Percentiles rank a stretch among this genome's conserved stretches.
Evolutionary conservation across 2,888 invertebrate genomes (phyloP).

Genomic region (Netelia fuscicornis): DNA sequence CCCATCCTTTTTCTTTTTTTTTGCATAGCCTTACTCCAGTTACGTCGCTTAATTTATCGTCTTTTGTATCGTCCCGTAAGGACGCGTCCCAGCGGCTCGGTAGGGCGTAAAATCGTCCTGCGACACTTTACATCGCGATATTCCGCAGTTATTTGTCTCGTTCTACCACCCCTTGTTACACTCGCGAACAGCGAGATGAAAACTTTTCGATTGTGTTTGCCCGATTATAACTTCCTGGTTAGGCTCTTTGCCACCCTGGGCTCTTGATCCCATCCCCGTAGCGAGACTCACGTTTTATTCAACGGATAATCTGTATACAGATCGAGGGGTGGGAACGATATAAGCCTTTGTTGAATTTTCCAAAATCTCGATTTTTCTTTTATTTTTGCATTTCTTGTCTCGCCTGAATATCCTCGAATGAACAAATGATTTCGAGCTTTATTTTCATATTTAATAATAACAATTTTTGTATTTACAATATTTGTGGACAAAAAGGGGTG

Average conservation of each 20-base stretch:
- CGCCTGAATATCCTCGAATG: too few species aligned
- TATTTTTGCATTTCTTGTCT: too few species aligned
- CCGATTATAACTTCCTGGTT: slow-evolving; percentile 4
- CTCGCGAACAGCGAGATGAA: not conserved
- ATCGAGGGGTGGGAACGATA: not conserved
- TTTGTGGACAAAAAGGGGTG: not conserved
- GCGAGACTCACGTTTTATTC: not conserved
- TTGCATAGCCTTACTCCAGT: not conserved
- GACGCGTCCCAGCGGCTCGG: not conserved
- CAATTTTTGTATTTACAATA: not conserved
- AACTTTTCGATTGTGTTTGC: slow-evolving; percentile 11
- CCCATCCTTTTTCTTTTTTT: slow-evolving; percentile 1
- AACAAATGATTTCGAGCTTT: too few species aligned
- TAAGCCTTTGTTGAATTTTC: not conserved
- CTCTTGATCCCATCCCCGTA: not conserved
- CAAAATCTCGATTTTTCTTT: not conserved
- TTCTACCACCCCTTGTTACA: not conserved
- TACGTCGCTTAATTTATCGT: slow-evolving; percentile 30
- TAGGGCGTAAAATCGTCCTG: slow-evolving; percentile 11
- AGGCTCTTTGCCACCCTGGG: not conserved
- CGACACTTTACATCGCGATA: not conserved
- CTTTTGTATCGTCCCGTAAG: slow-evolving; percentile 18
- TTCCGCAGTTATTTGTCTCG: slow-evolving; percentile 1
- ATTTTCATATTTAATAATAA: too few species aligned
- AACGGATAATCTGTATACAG: not conserved